phyloP scores from a whole-genome alignment of 2,113 vertebrate genomes.

The Syrrhaptes paradoxus region DNA sequence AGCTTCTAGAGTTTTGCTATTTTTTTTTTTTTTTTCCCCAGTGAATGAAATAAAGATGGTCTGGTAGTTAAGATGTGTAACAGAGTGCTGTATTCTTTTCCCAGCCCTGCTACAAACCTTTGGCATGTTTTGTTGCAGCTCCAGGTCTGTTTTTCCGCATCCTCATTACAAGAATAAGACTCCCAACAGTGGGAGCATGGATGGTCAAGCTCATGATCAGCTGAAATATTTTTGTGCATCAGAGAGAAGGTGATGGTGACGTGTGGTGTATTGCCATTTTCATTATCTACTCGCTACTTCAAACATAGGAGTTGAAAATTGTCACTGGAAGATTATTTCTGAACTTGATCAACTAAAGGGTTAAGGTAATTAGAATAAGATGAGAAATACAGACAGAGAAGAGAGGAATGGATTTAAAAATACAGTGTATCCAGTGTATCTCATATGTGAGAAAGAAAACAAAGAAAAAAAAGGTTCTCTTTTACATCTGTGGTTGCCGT shows the following conservation, averaged over 20 bases:
- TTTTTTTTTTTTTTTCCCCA: neutral
- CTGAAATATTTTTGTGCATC: neutral
- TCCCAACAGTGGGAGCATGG: neutral
- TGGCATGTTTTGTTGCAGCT: constrained; percentile 9
- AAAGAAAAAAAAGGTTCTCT: neutral
- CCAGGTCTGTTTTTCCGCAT: neutral
- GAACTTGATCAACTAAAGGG: neutral
- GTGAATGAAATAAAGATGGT: neutral
- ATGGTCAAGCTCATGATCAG: neutral
- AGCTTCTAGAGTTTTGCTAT: neutral
- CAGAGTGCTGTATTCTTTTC: neutral
- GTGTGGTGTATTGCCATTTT: neutral
- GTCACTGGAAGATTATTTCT: neutral
- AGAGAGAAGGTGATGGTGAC: neutral
- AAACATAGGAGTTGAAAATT: neutral
- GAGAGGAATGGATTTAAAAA: neutral
- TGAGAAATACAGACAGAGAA: neutral
- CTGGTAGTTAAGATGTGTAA: neutral
- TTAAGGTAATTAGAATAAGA: constrained; percentile 25
- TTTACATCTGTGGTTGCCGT: neutral
- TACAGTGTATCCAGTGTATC: neutral
- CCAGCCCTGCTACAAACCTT: neutral
- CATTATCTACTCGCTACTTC: neutral
- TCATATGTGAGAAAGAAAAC: neutral
- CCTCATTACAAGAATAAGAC: neutral